phyloP scores from a whole-genome alignment of 2,113 vertebrate genomes.

The Apistogramma diplotaenia region DNA sequence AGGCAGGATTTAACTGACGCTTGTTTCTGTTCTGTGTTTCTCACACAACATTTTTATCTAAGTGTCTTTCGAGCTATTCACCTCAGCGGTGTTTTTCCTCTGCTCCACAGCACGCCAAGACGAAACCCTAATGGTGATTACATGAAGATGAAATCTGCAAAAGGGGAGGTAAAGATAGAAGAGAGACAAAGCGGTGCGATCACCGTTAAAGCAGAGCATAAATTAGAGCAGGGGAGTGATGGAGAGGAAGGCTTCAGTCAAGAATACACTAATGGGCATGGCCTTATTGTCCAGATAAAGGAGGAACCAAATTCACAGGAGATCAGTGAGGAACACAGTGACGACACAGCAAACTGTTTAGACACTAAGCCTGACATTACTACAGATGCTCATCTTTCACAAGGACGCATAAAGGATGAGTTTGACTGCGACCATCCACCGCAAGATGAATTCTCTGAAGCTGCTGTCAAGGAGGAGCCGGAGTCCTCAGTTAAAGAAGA shows the following conservation, averaged over 20 bases:
- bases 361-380: slow-evolving; percentile 24
- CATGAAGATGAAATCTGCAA: slow-evolving; percentile 43
- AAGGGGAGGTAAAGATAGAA: slow-evolving; percentile 17
- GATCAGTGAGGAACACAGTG: slow-evolving; percentile 35
- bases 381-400: slow-evolving; percentile 11
- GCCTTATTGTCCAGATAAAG: slow-evolving; percentile 57
- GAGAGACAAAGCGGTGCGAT: background rate
- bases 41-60: background rate
- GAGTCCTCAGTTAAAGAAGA: slow-evolving; percentile 48
- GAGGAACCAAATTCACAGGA: slow-evolving; percentile 62
- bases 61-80: background rate
- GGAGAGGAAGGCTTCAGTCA: slow-evolving; percentile 1
- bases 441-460: slow-evolving; percentile 8
- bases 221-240: background rate
- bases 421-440: background rate
- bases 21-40: background rate
- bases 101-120: background rate
- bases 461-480: slow-evolving; percentile 46
- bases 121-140: background rate
- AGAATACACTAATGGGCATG: slow-evolving; percentile 1
- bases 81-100: background rate
- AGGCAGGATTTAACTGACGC: background rate
- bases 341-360: background rate
- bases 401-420: slow-evolving; percentile 57
- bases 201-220: slow-evolving; percentile 38